phyloP scores from a whole-genome alignment of 2,797 vertebrate species.

The Jordanella pulchra region DNA sequence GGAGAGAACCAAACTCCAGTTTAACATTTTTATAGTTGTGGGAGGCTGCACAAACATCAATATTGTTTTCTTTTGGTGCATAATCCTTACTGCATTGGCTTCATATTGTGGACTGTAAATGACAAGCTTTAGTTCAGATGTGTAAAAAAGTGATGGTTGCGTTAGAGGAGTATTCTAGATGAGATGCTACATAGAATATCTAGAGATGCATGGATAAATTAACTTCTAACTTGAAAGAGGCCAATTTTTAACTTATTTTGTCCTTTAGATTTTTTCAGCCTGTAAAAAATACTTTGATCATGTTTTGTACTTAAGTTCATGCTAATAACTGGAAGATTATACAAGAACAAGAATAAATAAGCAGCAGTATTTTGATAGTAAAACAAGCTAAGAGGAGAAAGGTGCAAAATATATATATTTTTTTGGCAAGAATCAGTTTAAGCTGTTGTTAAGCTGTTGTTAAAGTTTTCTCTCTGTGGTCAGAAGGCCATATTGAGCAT shows the following conservation, averaged over 20 bases:
- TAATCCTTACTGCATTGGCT: conserved; percentile 19
- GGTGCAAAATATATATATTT: conserved; percentile 50
- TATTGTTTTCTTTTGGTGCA: conserved; percentile 33
- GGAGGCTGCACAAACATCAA: conserved; percentile 26
- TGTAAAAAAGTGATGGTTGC: conserved; percentile 20
- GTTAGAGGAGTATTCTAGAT: conserved; percentile 19
- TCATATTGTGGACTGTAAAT: conserved; percentile 18
- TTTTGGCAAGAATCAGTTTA: conserved; percentile 57
- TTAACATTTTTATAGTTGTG: conserved; percentile 15
- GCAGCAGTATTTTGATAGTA: conserved; percentile 38
- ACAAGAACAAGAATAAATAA: conserved; percentile 10
- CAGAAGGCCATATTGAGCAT: conserved; percentile 45
- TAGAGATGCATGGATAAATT: neutral
- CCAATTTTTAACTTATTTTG: neutral
- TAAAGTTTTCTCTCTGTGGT: conserved; percentile 60
- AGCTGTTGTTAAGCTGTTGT: conserved; percentile 48
- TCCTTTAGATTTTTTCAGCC: neutral
- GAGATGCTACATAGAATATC: conserved; percentile 27
- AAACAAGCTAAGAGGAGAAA: conserved; percentile 43
- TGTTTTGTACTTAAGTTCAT: no score
- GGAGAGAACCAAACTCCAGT: conserved; percentile 45
- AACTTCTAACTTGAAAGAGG: neutral
- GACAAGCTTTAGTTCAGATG: conserved; percentile 36
- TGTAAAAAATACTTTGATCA: neutral
- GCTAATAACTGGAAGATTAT: neutral